These are phyloP conservation scores for Odontothrips loti DNA, from an alignment of 2,888 invertebrate genomes.

Conservation along the genomic window DNA sequence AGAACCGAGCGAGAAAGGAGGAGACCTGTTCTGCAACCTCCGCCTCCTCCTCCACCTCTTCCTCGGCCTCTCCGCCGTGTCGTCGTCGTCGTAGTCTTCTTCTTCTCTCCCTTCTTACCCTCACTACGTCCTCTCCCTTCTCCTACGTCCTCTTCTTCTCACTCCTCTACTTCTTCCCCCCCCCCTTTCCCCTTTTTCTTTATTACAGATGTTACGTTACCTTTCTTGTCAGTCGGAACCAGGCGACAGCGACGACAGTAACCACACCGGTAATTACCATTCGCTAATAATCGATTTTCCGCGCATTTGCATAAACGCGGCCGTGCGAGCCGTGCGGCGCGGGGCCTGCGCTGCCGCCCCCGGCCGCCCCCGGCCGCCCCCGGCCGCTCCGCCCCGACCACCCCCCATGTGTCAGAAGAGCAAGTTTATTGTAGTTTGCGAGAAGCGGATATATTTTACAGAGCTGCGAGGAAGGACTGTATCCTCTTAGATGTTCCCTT, in stretches of 20 bases:
- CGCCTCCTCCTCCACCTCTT: not conserved
- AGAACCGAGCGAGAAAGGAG: constrained; percentile 15
- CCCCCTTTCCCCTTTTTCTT: not conserved
- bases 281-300: not conserved
- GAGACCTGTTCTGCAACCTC: constrained; percentile 25
- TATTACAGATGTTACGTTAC: not conserved
- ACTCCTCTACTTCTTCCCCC: not conserved
- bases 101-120: not conserved
- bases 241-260: not conserved
- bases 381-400: too few species aligned
- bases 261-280: not conserved
- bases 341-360: too few species aligned
- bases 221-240: not conserved
- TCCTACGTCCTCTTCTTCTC: not conserved
- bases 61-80: not conserved
- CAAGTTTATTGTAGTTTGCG: too few species aligned
- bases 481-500: too few species aligned
- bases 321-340: too few species aligned
- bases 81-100: not conserved
- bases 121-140: constrained; percentile 5
- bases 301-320: not conserved
- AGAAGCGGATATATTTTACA: too few species aligned
- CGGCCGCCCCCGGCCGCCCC: too few species aligned
- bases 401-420: too few species aligned
- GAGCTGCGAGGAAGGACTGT: too few species aligned